phyloP scores from a whole-genome alignment of 1,140 invertebrate species.

The Antheraea mylitta region DNA sequence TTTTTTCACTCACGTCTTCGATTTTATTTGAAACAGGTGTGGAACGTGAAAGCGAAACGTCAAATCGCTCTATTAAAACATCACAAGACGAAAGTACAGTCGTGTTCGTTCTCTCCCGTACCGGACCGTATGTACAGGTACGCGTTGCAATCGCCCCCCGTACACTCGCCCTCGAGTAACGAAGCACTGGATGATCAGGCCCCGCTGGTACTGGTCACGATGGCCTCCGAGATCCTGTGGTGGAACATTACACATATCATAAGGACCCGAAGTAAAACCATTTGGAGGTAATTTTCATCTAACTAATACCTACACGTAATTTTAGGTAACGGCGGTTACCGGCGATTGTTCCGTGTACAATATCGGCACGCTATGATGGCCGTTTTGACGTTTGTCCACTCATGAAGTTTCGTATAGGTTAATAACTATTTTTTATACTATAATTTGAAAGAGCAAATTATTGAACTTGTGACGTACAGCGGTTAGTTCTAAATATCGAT shows the following conservation, averaged over 20 bases:
- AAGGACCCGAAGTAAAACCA: constrained; percentile 31
- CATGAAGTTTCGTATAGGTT: too few relatives aligned
- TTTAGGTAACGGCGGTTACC: too few relatives aligned
- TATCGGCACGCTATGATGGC: too few relatives aligned
- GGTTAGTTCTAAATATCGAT: too few relatives aligned
- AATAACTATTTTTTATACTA: too few relatives aligned
- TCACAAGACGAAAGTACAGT: constrained; percentile 62
- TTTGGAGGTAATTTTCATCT: constrained; percentile 37
- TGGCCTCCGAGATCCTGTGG: constrained; percentile 66
- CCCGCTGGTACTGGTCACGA: constrained; percentile 57
- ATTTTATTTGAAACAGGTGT: constrained; percentile 37
- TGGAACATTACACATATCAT: constrained; percentile 61
- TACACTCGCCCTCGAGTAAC: constrained; percentile 9
- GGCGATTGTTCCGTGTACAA: too few relatives aligned
- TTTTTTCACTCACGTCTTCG: too few relatives aligned
- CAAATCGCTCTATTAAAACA: constrained; percentile 52
- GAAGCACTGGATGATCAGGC: constrained; percentile 39
- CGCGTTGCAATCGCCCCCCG: constrained; percentile 14
- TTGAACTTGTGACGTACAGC: too few relatives aligned
- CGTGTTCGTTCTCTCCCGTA: constrained; percentile 55
- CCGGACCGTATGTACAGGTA: constrained; percentile 39
- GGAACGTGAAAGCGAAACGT: constrained; percentile 57
- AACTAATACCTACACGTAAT: too few relatives aligned
- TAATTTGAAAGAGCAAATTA: too few relatives aligned
- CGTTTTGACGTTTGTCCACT: too few relatives aligned